Base-by-base conservation (phyloP, 2,113 vertebrate genomes). In the Psilopsiagon aurifrons region DNA sequence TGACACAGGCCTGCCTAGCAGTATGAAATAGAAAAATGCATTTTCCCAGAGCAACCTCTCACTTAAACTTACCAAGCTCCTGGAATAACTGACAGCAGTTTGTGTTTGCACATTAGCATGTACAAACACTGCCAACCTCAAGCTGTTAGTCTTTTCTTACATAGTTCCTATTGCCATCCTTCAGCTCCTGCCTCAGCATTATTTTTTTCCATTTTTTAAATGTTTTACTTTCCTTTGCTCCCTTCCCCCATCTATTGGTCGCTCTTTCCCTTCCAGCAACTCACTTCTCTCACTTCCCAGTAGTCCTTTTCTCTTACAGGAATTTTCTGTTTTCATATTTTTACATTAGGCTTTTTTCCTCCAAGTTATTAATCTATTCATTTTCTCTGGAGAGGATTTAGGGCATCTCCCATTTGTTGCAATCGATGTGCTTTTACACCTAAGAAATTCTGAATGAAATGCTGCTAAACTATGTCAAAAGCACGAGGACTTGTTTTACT, bases 91-190 rank as follows among this genome's bases (percentile, higher is more conserved):
- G 57, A 59, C 57, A 59, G 57, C 57, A 59, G 57, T 59, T 59
- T 59, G 57, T 59, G 57, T 59, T 59, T 59, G 57, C 57, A 59
- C 66, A n/a, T 31, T 68, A 91, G 71, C 77, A 44, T 55, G 63
- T 80, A 54, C 77, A 94, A 95, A 60, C 46, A 39, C 70, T 60
- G 62, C 64, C 73, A 87, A 10, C 39, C 60, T 54, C 91, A 68
- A 66, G 33, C 89, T 95, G 39, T 75, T 84, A 55, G 67, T 41
- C 76, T 89, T 91, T 89, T 94, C 83, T 84, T 94, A 59, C 60
- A 68, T 33, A 64, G 35, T 78, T 91, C 33, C 47, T 52, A 33
- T 75, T 78, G 57, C 66, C 33, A n/a, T 63, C 54, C 84, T 90
- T 87, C 79, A 94, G 52, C 63, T 88, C 23, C 29, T 35, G 41